Evolutionary conservation across 37 sponge, comb jelly and placozoan genomes (phyloP), one percentile per base, ranked within the genome.

Genomic region (Ephydatia muelleri): DNA sequence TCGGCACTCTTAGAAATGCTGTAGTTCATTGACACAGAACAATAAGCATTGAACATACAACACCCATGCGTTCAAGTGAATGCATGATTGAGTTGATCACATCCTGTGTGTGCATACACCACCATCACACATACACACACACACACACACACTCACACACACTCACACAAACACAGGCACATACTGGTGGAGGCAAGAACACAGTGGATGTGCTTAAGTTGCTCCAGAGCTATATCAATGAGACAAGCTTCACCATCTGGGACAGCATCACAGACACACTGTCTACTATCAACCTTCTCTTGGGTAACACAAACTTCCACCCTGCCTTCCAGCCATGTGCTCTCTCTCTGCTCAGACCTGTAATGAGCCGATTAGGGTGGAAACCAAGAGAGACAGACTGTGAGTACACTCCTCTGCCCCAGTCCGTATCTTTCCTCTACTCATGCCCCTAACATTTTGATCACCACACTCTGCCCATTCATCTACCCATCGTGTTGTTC

Each of bases 191-290:
- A n/a, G 90, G 73, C 64, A 31, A 14, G 35, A 82, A 19, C 48
- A 98, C 95, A 19, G 91, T 91, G n/a, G 90, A 98, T 22, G 70
- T 89, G 4, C 89, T 98, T 33, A 79, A 76, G 3, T 86, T 96
- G 28, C 33, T 92, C 25, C 81, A 78, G 36, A 78, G 93, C 29
- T 96, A 77, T 67, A 33, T 38, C 5, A 69, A 88, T 12, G 99
- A 98, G 82, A 73, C 80, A 35, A 89, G 88, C 77, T 99, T 91
- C 88, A 97, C 88, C 2, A 96, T 98, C 26, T 91, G 94, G 94
- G 80, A 85, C 76, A 87, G 79, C 73, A 57, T 57, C 57, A 57
- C 64, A 3, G 64, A 49, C 64, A 88, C 70, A 29, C 69, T 88
- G 37, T 23, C 70, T 66, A 80, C 35, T 49, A 13, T 88, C 23